Evolutionary conservation across 2,797 vertebrate species (phyloP).

Genomic region (Eremophila alpestris): DNA sequence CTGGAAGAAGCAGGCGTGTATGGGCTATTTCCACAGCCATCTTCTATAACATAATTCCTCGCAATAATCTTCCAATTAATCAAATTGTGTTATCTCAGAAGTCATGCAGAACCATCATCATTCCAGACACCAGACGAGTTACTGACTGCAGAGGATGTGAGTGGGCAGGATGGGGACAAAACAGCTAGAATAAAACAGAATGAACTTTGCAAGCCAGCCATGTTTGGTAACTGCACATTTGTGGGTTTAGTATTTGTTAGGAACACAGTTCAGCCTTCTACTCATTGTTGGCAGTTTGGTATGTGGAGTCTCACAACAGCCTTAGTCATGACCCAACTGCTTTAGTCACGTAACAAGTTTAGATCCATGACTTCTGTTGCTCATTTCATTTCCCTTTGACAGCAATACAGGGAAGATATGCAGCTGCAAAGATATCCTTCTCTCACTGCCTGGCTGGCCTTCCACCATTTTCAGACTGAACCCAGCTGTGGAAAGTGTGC

Average conservation of each 20-base stretch:
- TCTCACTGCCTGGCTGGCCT: background rate
- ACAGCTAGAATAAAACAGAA: background rate
- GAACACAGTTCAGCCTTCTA: constrained; percentile 1
- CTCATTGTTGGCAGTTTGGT: background rate
- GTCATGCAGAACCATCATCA: background rate
- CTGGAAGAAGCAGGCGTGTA: background rate
- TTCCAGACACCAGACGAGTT: background rate
- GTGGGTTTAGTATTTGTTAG: background rate
- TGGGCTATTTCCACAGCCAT: background rate
- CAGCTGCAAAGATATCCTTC: background rate
- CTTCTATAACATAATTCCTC: background rate
- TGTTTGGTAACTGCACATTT: background rate
- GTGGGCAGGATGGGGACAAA: constrained; percentile 31
- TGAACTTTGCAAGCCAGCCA: constrained; percentile 5
- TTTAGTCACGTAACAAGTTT: background rate
- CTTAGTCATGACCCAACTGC: constrained; percentile 9
- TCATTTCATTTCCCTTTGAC: background rate
- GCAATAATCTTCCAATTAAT: background rate
- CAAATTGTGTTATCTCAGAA: background rate
- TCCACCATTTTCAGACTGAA: background rate
- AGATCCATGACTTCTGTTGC: background rate
- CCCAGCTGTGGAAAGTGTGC: background rate
- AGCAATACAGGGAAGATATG: background rate
- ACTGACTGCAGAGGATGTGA: background rate
- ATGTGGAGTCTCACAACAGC: constrained; percentile 1